phyloP scores from a whole-genome alignment of 2,888 invertebrate genomes.

The Mactromeris polynyma region DNA sequence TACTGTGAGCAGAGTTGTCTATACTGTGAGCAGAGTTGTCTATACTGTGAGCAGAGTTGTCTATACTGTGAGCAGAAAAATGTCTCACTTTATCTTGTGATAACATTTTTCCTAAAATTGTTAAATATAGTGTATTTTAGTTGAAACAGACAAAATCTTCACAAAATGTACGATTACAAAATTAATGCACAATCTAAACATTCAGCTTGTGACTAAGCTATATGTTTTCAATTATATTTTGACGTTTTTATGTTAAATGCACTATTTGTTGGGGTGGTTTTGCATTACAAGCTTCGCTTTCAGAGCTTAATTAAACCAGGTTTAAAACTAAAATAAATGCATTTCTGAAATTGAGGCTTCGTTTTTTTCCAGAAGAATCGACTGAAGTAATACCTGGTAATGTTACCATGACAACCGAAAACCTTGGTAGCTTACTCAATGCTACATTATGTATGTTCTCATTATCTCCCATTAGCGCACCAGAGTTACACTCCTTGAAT shows the following conservation, averaged over 20 bases:
- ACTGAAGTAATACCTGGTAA: not conserved
- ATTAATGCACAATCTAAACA: not conserved
- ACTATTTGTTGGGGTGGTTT: not conserved
- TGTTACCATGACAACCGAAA: slow-evolving; percentile 3
- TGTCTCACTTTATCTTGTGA: too few species aligned
- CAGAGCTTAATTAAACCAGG: not conserved
- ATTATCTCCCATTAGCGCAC: slow-evolving; percentile 6
- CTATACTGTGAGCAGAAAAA: too few species aligned
- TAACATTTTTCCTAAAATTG: too few species aligned
- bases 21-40: too few species aligned
- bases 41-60: too few species aligned
- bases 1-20: too few species aligned
- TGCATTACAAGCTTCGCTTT: not conserved
- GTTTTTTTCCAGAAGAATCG: not conserved
- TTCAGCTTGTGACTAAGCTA: not conserved
- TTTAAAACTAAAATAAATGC: not conserved
- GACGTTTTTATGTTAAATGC: not conserved
- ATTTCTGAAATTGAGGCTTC: not conserved
- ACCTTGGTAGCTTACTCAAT: not conserved
- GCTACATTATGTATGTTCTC: slow-evolving; percentile 6
- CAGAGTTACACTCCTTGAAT: not conserved
- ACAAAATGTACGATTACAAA: not conserved
- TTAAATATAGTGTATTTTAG: not conserved
- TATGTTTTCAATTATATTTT: slow-evolving; percentile 1
- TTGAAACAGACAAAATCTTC: not conserved